Evolutionary conservation across 2,113 vertebrate species (phyloP), one percentile per base, ranked within the genome.

Genomic region (Alouatta palliata): DNA sequence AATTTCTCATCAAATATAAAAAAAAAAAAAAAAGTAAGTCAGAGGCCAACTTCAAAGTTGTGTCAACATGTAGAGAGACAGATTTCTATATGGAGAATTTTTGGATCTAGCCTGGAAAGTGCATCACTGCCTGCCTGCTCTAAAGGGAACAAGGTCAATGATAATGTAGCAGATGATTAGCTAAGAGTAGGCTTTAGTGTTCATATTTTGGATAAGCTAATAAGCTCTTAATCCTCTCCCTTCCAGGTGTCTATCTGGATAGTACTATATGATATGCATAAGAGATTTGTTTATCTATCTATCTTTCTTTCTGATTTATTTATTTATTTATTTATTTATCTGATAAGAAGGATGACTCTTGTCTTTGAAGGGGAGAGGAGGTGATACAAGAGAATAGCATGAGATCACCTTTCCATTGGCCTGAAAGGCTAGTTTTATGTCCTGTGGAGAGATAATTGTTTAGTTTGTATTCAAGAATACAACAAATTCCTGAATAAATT

Each of bases 11-110:
- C 43, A 79, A 66, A 66, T 86, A 35, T 19, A 56, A 64, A 32
- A 11, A 61, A 12, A 30, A 14, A 58, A 1, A 73, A 61, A 58
- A 66, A 64, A 91, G 23, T 8, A 64, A 30, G 4, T 43, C 49
- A n/a, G 14, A 45, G 23, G 1, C 27, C 12, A 32, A 3, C 0
- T 14, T 84, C 43, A 45, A 58, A 11, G 4, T 0, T 37, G 10
- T 66, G 2, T 37, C 13, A n/a, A 66, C 17, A 25, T 21, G 13
- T 66, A 12, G 10, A 85, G 10, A 88, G 14, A 56, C 7, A 30
- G 27, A 52, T 21, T 47, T 17, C 27, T 37, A 13, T 16, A 21
- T 30, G 27, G 1, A 54, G 6, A 40, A 45, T 47, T 54, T 64
- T 10, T 61, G 54, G 21, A 25, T 68, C 4, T 70, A 45, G 21